Evolutionary conservation across 1,140 invertebrate genomes (phyloP), one percentile per base, ranked within the genome.

Genomic region (Penaeus chinensis): DNA sequence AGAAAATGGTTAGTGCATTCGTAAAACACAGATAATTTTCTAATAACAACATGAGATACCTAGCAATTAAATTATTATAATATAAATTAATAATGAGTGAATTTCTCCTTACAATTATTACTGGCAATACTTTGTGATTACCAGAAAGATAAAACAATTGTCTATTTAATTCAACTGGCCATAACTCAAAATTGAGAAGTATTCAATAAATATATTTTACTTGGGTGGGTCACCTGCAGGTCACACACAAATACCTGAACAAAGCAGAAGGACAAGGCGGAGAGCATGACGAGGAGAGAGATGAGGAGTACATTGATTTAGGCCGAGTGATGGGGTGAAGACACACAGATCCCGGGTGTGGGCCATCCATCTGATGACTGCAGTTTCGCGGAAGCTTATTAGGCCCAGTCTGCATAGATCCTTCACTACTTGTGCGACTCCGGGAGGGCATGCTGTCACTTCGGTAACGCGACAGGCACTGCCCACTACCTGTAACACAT

Each of bases 211-310:
- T 54, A 54, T 16, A 54, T 13, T 54, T 54, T 11, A 54, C 54
- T 54, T 27, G 79, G 86, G 37, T 87, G 86, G 86, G 86, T 87
- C 86, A 81, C 61, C 62, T 61, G 78, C 27, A 69, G 80, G 86
- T 20, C 80, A 78, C 86, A 77, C 54, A 65, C 69, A 87, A 87
- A 87, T 87, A 87, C 86, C 86, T 87, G 86, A 83, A 87, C 86
- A 87, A 83, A 69, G 81, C 80, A 82, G 85, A 87, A 71, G 69
- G 61, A 83, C 77, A 87, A 82, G 86, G 80, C 61, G 80, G 86
- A 71, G 86, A 82, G 81, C 66, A 87, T 37, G 86, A 87, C 22
- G 86, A 86, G 22, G 84, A 87, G 20, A 87, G 81, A 65, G 86
- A 87, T 61, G 86, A 82, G 13, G 80, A 87, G 80, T 87, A 87